A percentile compares a stretch with the other conserved stretches of the same genome.
Conservation (phyloP, 2,113 vertebrate species). For the Rafetus swinhoei region DNA sequence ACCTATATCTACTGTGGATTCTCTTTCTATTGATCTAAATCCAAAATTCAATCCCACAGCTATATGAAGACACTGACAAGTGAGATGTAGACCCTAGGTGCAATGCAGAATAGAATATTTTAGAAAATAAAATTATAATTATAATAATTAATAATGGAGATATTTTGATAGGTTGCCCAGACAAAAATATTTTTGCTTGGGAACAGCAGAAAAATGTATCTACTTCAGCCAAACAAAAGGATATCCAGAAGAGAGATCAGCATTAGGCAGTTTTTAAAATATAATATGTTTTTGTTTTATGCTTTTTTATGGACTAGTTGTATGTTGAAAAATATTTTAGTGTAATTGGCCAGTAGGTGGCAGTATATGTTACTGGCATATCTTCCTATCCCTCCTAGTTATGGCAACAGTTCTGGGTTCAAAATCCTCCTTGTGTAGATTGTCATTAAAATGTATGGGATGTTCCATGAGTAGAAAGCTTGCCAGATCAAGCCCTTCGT, state of each 20-base stretch:
- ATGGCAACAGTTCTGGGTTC: background rate
- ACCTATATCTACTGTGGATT: no score
- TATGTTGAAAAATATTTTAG: background rate
- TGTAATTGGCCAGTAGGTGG: background rate
- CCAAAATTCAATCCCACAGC: background rate
- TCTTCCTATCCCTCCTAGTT: background rate
- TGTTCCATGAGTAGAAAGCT: background rate
- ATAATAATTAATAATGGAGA: background rate
- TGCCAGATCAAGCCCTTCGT: rapidly evolving
- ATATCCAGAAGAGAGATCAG: background rate
- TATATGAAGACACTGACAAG: background rate
- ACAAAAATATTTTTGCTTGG: background rate
- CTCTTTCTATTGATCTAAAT: no score
- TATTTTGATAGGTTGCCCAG: background rate
- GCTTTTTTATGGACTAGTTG: background rate
- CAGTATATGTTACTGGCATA: background rate
- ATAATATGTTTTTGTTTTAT: background rate
- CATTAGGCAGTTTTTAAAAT: background rate
- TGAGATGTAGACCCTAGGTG: constrained; percentile 28
- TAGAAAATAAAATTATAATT: constrained; percentile 4
- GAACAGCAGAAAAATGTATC: background rate
- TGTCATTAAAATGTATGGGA: background rate
- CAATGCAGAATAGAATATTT: background rate
- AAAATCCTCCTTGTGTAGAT: background rate
- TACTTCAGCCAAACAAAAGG: background rate